Evolutionary conservation across 2,113 vertebrate genomes (phyloP), one percentile per base, ranked within the genome.

Genomic region (Variabilichromis moorii): DNA sequence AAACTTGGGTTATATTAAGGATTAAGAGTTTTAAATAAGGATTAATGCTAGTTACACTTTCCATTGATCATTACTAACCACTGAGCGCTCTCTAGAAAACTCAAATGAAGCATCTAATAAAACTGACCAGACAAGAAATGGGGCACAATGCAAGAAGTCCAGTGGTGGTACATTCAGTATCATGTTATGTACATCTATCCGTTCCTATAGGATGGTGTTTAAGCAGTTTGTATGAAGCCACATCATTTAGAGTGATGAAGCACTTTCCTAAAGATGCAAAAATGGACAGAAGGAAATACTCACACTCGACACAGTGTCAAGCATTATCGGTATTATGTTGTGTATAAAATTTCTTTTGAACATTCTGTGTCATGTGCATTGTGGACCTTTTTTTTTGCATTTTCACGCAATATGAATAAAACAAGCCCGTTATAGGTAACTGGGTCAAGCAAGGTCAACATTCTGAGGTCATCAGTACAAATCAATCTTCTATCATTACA

Each of bases 171-270:
- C 5, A 28, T 45, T 73, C 24, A 45, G 40, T 26, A 17, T 28
- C 21, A 2, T 45, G 14, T 17, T 5, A 28, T 47, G 4, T 45
- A 17, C 24, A 47, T 19, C 68, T 42, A 47, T 28, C 14, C 0
- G 1, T 11, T 45, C 9, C 40, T 28, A 21, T 28, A 76, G 68
- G 40, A 76, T 35, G 59, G 9, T 0, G 0, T 73, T 73, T 73
- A 26, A 26, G 21, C 37, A 45, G 5, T 45, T 42, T 45, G 37
- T 26, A 26, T 17, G n/a, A 45, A 26, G 1, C 37, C 12, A 42
- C 2, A 16, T 45, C 37, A 26, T 26, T 47, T 73, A 73, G 21
- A 26, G 68, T 28, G 40, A 11, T 4, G 11, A 45, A 17, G 8
- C 68, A 73, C 9, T 76, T 5, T 26, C 4, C 68, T 4, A 42